These are phyloP conservation scores for Saccopteryx bilineata DNA, from an alignment of 2,113 vertebrate species.

Conservation along the genomic window DNA sequence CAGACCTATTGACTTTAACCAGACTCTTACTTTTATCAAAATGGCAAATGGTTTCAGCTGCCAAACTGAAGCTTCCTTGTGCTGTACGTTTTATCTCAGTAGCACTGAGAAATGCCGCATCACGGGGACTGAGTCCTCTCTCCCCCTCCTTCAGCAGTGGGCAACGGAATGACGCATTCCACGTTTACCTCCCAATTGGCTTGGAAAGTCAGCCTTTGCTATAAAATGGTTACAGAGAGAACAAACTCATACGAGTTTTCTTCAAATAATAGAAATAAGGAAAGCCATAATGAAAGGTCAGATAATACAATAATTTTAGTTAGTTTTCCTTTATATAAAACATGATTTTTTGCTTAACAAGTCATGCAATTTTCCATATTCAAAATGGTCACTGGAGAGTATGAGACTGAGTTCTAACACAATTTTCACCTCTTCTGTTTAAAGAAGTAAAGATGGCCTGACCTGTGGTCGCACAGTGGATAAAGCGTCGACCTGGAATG, in stretches of 20 bases:
- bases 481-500: no score
- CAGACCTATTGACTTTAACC: not conserved
- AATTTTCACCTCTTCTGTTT: not conserved
- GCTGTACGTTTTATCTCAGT: not conserved
- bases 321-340: not conserved
- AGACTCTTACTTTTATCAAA: not conserved
- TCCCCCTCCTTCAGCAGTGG: not conserved
- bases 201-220: not conserved
- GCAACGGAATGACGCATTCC: not conserved
- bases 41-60: not conserved
- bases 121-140: not conserved
- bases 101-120: not conserved
- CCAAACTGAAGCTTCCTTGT: not conserved
- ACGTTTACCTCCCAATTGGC: not conserved
- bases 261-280: conserved; percentile 25
- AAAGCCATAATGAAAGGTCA: not conserved
- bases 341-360: not conserved
- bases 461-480: no score
- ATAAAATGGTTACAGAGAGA: not conserved
- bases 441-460: not conserved
- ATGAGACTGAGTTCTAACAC: not conserved
- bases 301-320: not conserved
- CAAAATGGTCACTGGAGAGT: not conserved
- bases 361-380: not conserved
- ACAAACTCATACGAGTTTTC: not conserved